Evolutionary conservation across 2,888 invertebrate genomes (phyloP), one percentile per base, ranked within the genome.

Genomic region (Stramonita haemastoma): DNA sequence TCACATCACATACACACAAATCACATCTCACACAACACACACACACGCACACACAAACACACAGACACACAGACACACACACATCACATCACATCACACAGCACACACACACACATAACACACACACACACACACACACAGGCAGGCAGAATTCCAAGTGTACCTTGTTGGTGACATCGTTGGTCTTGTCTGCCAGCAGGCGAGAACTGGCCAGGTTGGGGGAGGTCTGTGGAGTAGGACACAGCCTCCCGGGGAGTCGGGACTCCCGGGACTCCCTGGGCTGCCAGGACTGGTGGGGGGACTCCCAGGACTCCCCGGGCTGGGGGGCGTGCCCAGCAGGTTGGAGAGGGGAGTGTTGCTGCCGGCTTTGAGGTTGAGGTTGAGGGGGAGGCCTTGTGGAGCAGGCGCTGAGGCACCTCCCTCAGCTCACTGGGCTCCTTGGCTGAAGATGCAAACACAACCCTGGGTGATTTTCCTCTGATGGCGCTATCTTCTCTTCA

Each of bases 381-480:
- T 94, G 90, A 94, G 95, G 91, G 77, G 56, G 36, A 26, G 32
- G 90, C 86, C 89, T 91, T 91, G 70, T 93, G 91, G 87, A 94
- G 87, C 79, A 94, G 91, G 79, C 93, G 90, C 79, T 93, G 93
- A 36, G 95, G 93, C 46, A 93, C 92, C n/a, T 94, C 95, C 89
- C 93, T 92, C 85, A 93, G 84, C 32, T 94, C 94, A 36, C 92
- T 91, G 90, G 93, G 93, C 66, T 94, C 94, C 92, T 94, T 94
- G 70, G 92, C 94, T 94, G 91, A n/a, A 92, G 91, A 73, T 36
- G 85, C 29, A 88, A 84, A 89, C 66, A 70, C 1, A 66, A 66
- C 13, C 26, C 13, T 22, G 66, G 66, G 26, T 1, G 66, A 6
- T 66, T 5, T 46, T 46, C 46, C 46, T 5, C 46, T 46, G 46